Evolutionary conservation across 1,140 invertebrate species (phyloP).

Genomic region (Spodoptera frugiperda): DNA sequence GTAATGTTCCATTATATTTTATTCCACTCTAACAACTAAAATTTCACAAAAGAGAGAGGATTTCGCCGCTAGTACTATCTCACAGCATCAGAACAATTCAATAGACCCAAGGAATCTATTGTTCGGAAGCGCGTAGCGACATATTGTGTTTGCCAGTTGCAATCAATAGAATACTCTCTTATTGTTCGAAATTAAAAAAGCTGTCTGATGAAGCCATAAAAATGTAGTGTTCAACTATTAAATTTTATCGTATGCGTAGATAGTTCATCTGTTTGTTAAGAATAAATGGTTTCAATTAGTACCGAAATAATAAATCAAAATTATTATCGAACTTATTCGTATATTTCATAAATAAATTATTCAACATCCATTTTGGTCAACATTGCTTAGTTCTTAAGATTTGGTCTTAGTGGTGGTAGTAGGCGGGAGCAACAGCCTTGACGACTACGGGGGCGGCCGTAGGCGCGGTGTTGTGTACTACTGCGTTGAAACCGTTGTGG

Average conservation of each 20-base stretch:
- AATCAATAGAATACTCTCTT: conserved; percentile 19
- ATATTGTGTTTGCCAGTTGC: conserved; percentile 28
- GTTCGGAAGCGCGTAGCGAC: conserved; percentile 40
- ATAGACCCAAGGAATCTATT: conserved; percentile 56
- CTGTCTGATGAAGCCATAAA: too few species aligned
- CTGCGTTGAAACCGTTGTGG: conserved; percentile 87
- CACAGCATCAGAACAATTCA: conserved; percentile 58
- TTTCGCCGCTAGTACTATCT: conserved; percentile 59
- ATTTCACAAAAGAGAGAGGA: conserved; percentile 68
- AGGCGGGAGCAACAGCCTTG: conserved; percentile 48
- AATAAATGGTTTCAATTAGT: too few species aligned
- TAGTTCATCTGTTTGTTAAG: too few species aligned
- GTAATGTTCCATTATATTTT: background rate
- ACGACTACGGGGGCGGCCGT: conserved; percentile 53
- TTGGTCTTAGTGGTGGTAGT: conserved; percentile 58
- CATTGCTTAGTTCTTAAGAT: conserved; percentile 49
- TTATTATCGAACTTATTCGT: conserved; percentile 53
- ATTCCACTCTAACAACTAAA: conserved; percentile 42
- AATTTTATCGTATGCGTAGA: too few species aligned
- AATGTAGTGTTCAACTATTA: too few species aligned
- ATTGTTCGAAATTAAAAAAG: too few species aligned
- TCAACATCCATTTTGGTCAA: conserved; percentile 51
- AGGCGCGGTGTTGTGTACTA: conserved; percentile 86
- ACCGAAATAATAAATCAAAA: background rate
- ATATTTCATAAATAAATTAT: conserved; percentile 66